Percentiles rank a stretch among this genome's conserved stretches.
These are phyloP conservation scores for Pempheris klunzingeri DNA, from an alignment of 2,797 vertebrate species.

Conservation along the genomic window DNA sequence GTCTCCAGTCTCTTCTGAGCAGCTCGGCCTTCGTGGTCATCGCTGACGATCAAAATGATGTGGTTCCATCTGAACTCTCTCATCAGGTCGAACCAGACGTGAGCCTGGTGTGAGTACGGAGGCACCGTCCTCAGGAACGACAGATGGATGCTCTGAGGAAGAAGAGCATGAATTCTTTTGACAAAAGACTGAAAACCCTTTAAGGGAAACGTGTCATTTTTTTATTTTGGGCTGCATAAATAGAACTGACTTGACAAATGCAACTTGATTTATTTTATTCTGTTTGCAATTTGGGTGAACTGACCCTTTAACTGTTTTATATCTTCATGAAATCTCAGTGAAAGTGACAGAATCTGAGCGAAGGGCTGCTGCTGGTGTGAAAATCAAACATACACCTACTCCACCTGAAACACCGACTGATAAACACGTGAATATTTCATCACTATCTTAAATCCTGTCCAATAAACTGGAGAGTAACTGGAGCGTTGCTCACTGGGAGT, in stretches of 20 bases:
- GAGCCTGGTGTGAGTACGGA: slow-evolving; percentile 96
- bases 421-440: slow-evolving; percentile 41
- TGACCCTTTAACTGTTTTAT: slow-evolving; percentile 4
- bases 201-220: neutral
- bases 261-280: neutral
- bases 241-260: neutral
- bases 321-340: neutral
- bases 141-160: slow-evolving; percentile 94
- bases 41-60: slow-evolving; percentile 94
- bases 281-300: slow-evolving; percentile 5
- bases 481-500: slow-evolving; percentile 12
- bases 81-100: slow-evolving; percentile 98
- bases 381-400: slow-evolving; percentile 12
- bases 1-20: slow-evolving; percentile 97
- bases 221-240: neutral
- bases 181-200: neutral
- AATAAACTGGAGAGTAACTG: neutral
- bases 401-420: slow-evolving; percentile 9
- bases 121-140: slow-evolving; percentile 95
- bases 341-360: neutral
- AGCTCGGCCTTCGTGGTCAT: slow-evolving; percentile 95
- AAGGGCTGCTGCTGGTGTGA: slow-evolving; percentile 13
- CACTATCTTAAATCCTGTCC: neutral
- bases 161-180: neutral
- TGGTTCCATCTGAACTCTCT: slow-evolving; percentile 96